A percentile compares a stretch with the other conserved stretches of the same genome.
These are phyloP conservation scores for Oncorhynchus masou DNA, from an alignment of 2,113 vertebrate species.

Conservation along the genomic window DNA sequence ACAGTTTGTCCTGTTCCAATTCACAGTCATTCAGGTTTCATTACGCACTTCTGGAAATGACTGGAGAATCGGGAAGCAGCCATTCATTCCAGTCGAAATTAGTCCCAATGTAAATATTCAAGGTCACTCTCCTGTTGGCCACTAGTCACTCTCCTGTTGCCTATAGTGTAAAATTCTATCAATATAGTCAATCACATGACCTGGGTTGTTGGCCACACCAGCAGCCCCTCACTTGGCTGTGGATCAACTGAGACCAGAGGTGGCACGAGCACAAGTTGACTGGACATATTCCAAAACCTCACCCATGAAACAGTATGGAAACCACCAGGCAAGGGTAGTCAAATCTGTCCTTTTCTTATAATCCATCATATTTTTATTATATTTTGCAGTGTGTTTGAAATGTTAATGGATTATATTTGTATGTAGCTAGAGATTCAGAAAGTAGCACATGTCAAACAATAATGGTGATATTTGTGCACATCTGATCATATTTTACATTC, in stretches of 20 bases:
- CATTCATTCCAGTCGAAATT: no score
- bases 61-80: no score
- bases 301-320: not conserved
- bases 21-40: no score
- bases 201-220: not conserved
- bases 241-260: not conserved
- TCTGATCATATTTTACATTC: not conserved
- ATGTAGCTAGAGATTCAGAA: not conserved
- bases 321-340: not conserved
- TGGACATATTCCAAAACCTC: slow-evolving; percentile 7
- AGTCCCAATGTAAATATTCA: not conserved
- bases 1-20: no score
- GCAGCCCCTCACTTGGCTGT: not conserved
- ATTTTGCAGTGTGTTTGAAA: not conserved
- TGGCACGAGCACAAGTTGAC: not conserved
- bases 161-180: not conserved
- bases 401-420: not conserved
- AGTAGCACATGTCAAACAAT: not conserved
- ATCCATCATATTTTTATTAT: not conserved
- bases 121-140: not conserved
- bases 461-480: not conserved
- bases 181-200: not conserved
- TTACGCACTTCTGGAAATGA: no score
- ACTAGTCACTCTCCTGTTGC: not conserved
- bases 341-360: not conserved